phyloP scores from a whole-genome alignment of 2,113 vertebrate species.

The Anser brachyrhynchus region DNA sequence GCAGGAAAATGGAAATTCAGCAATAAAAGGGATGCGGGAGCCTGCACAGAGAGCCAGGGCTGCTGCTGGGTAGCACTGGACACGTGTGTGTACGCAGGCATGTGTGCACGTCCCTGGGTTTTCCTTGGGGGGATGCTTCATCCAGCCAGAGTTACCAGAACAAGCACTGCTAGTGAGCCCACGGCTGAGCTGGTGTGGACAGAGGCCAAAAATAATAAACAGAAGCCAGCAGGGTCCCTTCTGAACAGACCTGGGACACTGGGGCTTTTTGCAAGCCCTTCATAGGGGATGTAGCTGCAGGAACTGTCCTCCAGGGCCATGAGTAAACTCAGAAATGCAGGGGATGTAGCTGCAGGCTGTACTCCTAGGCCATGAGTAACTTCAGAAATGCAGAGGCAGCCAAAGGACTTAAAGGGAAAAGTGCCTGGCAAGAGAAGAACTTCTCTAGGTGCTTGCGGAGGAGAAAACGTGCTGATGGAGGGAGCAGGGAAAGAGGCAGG shows the following conservation, averaged over 20 bases:
- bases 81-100: not conserved
- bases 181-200: not conserved
- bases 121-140: not conserved
- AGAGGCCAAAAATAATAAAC: not conserved
- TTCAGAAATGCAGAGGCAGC: not conserved
- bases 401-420: not conserved
- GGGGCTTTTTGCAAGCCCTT: not conserved
- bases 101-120: not conserved
- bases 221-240: rapidly evolving
- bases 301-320: not conserved
- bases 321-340: not conserved
- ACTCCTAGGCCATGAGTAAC: not conserved
- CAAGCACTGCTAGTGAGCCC: not conserved
- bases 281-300: rapidly evolving
- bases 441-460: not conserved
- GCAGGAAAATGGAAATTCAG: not conserved
- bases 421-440: rapidly evolving
- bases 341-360: not conserved
- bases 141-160: not conserved
- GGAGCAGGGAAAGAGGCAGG: not conserved
- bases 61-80: not conserved
- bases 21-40: not conserved
- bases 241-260: not conserved
- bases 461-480: not conserved
- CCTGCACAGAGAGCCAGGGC: not conserved